Evolutionary conservation across 2,797 vertebrate species (phyloP).

Genomic region (Neosalanx taihuensis): DNA sequence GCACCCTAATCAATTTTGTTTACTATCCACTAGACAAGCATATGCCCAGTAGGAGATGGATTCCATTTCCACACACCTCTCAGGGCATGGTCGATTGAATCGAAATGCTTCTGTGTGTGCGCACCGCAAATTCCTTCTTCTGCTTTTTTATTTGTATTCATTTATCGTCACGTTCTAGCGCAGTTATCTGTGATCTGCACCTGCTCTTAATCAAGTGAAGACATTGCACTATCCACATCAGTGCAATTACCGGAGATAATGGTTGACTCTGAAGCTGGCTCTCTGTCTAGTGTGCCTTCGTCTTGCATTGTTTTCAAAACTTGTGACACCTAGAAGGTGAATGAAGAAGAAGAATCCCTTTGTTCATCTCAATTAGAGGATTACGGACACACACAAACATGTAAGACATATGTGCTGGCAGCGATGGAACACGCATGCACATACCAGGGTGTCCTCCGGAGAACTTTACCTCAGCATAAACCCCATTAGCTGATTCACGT

Average conservation of each 20-base stretch:
- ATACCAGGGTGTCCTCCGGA: no score
- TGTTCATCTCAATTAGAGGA: no score
- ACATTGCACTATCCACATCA: not conserved
- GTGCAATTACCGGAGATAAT: not conserved
- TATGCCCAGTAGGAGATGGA: not conserved
- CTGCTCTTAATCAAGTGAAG: not conserved
- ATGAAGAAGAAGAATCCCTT: no score
- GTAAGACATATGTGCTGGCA: no score
- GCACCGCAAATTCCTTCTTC: no score
- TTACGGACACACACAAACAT: no score
- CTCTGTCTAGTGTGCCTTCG: no score
- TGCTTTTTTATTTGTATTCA: no score
- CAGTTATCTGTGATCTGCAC: not conserved
- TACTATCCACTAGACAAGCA: slow-evolving; percentile 33
- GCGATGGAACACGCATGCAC: no score
- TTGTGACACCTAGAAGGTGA: no score
- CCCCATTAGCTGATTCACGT: not conserved
- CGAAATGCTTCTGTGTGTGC: not conserved
- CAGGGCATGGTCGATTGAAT: slow-evolving; percentile 9
- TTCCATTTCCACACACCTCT: slow-evolving; percentile 11
- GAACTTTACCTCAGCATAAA: not conserved
- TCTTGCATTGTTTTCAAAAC: no score
- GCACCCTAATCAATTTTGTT: slow-evolving; percentile 37
- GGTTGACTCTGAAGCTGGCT: not conserved
- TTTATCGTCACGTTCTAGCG: not conserved